Base-by-base conservation (phyloP, 2,888 invertebrate genomes). In the Hypomecis atomaria region DNA sequence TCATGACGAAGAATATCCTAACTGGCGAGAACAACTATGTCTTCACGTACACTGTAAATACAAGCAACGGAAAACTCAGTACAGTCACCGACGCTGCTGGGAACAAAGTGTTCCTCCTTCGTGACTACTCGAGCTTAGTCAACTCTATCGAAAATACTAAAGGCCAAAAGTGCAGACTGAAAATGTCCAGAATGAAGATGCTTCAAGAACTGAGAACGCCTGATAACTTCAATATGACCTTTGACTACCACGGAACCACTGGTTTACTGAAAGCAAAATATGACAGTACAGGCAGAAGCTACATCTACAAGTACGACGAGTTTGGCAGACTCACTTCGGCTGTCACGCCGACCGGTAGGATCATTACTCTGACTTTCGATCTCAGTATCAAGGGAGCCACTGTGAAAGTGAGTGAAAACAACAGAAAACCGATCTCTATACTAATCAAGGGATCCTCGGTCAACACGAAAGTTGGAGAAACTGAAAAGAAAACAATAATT, bases 41-140 rank as follows among this genome's bases (percentile, higher is more conserved):
- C 2, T 99, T 99, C 83, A 96, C 98, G 0, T 99, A 99, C 89
- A 98, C 98, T 74, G 98, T 99, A 0, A 99, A 99, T 83, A 99
- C 99, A 0, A 98, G 98, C 78, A 98, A 98, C 79, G 99, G 99
- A 0, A 98, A 98, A 83, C 93, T 99, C 23, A 97, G 97, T 78
- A 97, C 97, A 0, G 98, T 99, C 0, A 98, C 98, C 0, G 99
- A 99, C 81, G 96, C 98, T 0, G 97, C 98, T 5, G 98, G 98
- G 54, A 97, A 97, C 79, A 97, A 97, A 87, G 96, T 97, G 0
- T 97, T 97, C 89, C 84, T 97, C 10, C 86, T 97, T 8, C 93
- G 97, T 38, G 97, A 97, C 81, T 97, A 97, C 81, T 96, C 97
- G 6, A 96, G 96, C 64, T 96, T 97, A 76, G 98, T 98, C 0